Percentiles rank a stretch among this genome's conserved stretches.
These are phyloP conservation scores for Halictus rubicundus DNA, from an alignment of 1,140 invertebrate genomes.

Conservation along the genomic window DNA sequence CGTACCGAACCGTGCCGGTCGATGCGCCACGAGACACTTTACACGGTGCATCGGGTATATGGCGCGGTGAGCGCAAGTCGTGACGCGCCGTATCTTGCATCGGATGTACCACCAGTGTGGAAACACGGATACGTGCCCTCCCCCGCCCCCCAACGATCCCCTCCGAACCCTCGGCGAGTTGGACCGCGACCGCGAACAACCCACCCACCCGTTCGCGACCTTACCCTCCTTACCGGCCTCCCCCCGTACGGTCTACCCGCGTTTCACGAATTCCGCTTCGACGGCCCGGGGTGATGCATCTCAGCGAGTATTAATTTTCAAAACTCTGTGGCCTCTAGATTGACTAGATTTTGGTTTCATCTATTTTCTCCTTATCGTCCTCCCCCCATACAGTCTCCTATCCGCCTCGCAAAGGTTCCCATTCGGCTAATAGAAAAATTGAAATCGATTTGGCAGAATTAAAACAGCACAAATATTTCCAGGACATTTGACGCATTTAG, in stretches of 20 bases:
- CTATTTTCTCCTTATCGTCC: too few species aligned
- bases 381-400: too few species aligned
- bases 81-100: conserved; percentile 79
- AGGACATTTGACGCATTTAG: too few species aligned
- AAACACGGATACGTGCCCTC: conserved; percentile 76
- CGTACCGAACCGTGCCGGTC: conserved; percentile 53
- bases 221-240: conserved; percentile 15
- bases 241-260: neutral
- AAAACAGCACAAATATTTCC: too few species aligned
- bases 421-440: too few species aligned
- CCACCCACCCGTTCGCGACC: conserved; percentile 28
- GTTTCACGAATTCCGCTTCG: conserved; percentile 3
- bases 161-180: conserved; percentile 1
- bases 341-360: too few species aligned
- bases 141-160: conserved; percentile 48
- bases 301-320: too few species aligned
- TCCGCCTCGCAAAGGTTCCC: too few species aligned
- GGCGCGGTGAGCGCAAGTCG: conserved; percentile 72
- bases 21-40: conserved; percentile 64
- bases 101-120: conserved; percentile 78
- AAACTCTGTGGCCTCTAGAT: too few species aligned
- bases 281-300: neutral
- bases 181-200: conserved; percentile 4
- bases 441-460: too few species aligned
- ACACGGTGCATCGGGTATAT: conserved; percentile 72